Conservation (phyloP, 2,113 vertebrate genomes). For the Thunnus maccoyii region DNA sequence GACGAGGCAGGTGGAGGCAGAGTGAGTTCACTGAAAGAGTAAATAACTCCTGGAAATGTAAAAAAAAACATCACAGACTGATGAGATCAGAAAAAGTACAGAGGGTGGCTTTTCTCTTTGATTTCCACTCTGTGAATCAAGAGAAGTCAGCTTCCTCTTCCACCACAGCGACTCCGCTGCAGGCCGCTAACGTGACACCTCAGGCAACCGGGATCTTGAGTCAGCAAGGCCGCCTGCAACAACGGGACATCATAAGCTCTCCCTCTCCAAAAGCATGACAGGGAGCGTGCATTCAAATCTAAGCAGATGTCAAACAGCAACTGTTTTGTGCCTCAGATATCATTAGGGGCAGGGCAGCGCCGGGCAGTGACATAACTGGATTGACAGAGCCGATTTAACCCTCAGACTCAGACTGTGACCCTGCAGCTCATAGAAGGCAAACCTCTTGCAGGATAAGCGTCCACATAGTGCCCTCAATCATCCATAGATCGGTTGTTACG, state of each 20-base stretch:
- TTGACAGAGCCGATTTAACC: slow-evolving; percentile 36
- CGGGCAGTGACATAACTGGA: slow-evolving; percentile 36
- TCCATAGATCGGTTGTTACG: not conserved
- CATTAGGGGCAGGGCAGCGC: not conserved
- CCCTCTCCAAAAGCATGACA: slow-evolving; percentile 15
- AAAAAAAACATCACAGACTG: slow-evolving; percentile 6
- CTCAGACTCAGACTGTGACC: slow-evolving; percentile 28
- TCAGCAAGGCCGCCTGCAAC: slow-evolving; percentile 11
- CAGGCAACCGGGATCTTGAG: slow-evolving; percentile 4
- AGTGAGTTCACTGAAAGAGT: slow-evolving; percentile 32
- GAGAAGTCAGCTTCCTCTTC: slow-evolving; percentile 24
- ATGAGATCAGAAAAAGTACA: slow-evolving; percentile 7
- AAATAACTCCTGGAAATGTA: slow-evolving; percentile 45
- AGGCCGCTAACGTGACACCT: slow-evolving; percentile 3
- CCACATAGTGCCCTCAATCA: slow-evolving; percentile 19
- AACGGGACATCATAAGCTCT: not conserved
- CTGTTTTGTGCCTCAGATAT: not conserved
- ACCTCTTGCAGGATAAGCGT: not conserved
- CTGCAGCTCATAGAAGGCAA: slow-evolving; percentile 8
- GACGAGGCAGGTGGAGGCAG: slow-evolving; percentile 37
- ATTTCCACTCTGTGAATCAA: slow-evolving; percentile 19
- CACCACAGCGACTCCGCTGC: slow-evolving; percentile 4
- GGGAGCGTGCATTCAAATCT: slow-evolving; percentile 19
- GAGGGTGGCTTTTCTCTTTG: slow-evolving; percentile 16
- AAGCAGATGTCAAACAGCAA: slow-evolving; percentile 33